Evolutionary conservation across 2,888 invertebrate species (phyloP).

Genomic region (Philopedon plagiatum): DNA sequence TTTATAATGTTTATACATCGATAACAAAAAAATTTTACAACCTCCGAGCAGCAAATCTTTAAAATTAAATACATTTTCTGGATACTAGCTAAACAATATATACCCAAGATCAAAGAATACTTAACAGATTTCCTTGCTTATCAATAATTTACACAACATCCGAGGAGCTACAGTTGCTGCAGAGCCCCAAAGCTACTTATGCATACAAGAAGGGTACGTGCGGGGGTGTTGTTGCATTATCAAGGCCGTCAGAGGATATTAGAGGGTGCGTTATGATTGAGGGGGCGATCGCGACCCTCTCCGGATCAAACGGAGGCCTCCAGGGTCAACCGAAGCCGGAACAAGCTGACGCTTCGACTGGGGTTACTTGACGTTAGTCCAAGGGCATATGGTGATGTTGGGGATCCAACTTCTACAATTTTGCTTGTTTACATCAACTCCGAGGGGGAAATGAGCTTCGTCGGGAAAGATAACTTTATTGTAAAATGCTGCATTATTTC

Average conservation of each 20-base stretch:
- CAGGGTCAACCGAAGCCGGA: slow-evolving; percentile 65
- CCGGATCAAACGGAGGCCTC: slow-evolving; percentile 60
- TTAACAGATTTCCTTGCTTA: slow-evolving; percentile 29
- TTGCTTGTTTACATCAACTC: too few species aligned
- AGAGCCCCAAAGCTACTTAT: slow-evolving; percentile 44
- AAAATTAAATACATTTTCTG: slow-evolving; percentile 5
- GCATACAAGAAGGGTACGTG: slow-evolving; percentile 54
- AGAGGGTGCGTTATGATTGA: slow-evolving; percentile 70
- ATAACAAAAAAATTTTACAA: too few species aligned
- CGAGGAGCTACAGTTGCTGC: slow-evolving; percentile 39
- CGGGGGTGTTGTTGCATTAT: slow-evolving; percentile 68
- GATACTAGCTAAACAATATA: slow-evolving; percentile 22
- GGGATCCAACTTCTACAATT: too few species aligned
- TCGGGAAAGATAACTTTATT: too few species aligned
- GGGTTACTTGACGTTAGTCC: slow-evolving; percentile 42
- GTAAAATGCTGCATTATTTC: too few species aligned
- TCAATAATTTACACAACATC: slow-evolving; percentile 46
- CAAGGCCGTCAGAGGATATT: slow-evolving; percentile 69
- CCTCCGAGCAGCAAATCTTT: too few species aligned
- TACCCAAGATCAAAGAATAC: slow-evolving; percentile 44
- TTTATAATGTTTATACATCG: too few species aligned
- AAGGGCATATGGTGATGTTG: neutral
- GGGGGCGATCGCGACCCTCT: slow-evolving; percentile 53
- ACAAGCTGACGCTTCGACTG: slow-evolving; percentile 58
- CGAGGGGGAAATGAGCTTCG: too few species aligned